phyloP scores from a whole-genome alignment of 2,888 invertebrate species.

The Lissocephala sabroskyi region DNA sequence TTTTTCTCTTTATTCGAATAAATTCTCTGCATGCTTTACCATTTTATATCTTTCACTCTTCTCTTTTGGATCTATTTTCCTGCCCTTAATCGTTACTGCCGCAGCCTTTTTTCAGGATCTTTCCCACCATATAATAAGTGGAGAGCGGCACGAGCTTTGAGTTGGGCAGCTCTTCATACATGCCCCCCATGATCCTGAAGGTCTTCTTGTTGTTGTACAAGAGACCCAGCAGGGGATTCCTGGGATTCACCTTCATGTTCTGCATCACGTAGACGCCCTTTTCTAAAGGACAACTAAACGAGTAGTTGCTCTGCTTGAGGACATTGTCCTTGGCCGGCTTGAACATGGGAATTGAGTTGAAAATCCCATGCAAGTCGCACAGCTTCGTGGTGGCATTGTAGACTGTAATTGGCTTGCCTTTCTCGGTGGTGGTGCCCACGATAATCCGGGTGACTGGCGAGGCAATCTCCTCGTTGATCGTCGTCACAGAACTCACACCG shows the following conservation, averaged over 20 bases:
- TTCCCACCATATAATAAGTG: slow-evolving; percentile 36
- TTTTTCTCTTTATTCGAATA: too few species aligned
- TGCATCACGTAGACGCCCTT: slow-evolving; percentile 34
- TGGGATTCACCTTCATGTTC: background rate
- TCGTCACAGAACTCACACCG: slow-evolving; percentile 43
- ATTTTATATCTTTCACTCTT: too few species aligned
- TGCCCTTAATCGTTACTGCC: slow-evolving; percentile 31
- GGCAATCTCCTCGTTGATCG: slow-evolving; percentile 34
- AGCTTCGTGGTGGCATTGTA: slow-evolving; percentile 49
- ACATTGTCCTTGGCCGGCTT: slow-evolving; percentile 39
- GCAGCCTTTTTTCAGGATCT: slow-evolving; percentile 36
- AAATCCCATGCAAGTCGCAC: slow-evolving; percentile 31
- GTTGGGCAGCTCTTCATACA: slow-evolving; percentile 35
- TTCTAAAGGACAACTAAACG: slow-evolving; percentile 48
- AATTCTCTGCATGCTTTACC: too few species aligned
- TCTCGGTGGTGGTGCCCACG: slow-evolving; percentile 24
- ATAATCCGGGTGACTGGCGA: slow-evolving; percentile 33
- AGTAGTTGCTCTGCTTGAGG: slow-evolving; percentile 45
- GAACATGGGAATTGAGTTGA: slow-evolving; percentile 50
- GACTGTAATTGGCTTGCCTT: slow-evolving; percentile 28
- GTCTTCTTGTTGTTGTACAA: slow-evolving; percentile 35
- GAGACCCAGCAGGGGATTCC: slow-evolving; percentile 33
- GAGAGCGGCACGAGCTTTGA: slow-evolving; percentile 23
- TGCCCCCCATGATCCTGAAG: slow-evolving; percentile 36
- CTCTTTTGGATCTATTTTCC: too few species aligned